These are phyloP conservation scores for Aphodius granarius DNA, from an alignment of 2,888 invertebrate species.

Conservation along the genomic window DNA sequence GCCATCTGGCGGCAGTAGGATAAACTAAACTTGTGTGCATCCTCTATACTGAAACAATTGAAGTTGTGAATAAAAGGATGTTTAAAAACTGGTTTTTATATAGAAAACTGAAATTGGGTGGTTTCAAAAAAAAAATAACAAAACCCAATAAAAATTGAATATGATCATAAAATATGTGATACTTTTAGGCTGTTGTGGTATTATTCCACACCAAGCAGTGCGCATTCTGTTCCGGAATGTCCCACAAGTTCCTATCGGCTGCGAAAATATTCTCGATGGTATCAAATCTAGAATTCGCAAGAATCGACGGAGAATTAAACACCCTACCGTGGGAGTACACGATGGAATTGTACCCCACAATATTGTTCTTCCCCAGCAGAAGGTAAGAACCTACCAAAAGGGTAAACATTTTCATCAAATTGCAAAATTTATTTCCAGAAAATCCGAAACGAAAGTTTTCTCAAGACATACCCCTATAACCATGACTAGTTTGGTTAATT, in stretches of 20 bases:
- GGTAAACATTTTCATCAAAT: background rate
- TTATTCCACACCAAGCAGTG: slow-evolving; percentile 80
- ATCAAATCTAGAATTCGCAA: slow-evolving; percentile 61
- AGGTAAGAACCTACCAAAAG: slow-evolving; percentile 53
- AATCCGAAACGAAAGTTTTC: slow-evolving; percentile 72
- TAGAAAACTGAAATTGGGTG: too few relatives aligned
- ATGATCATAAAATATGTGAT: background rate
- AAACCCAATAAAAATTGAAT: background rate
- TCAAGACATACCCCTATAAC: slow-evolving; percentile 65
- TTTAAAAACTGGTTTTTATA: too few relatives aligned
- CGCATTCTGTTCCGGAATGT: slow-evolving; percentile 71
- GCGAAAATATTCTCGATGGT: slow-evolving; percentile 63
- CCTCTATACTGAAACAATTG: too few relatives aligned
- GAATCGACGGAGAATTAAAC: slow-evolving; percentile 81
- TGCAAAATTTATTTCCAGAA: slow-evolving; percentile 50
- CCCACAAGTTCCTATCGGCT: slow-evolving; percentile 69
- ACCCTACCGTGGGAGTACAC: slow-evolving; percentile 87
- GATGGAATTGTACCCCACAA: slow-evolving; percentile 75
- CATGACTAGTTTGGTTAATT: slow-evolving; percentile 68
- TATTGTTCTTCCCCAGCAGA: slow-evolving; percentile 74
- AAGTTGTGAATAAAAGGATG: too few relatives aligned
- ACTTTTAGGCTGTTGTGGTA: slow-evolving; percentile 70
- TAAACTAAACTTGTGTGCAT: too few relatives aligned
- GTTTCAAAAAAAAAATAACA: too few relatives aligned
- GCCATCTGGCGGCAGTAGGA: too few relatives aligned